Base-by-base conservation (phyloP, 2,888 invertebrate species). In the Ernsta delagoae region DNA sequence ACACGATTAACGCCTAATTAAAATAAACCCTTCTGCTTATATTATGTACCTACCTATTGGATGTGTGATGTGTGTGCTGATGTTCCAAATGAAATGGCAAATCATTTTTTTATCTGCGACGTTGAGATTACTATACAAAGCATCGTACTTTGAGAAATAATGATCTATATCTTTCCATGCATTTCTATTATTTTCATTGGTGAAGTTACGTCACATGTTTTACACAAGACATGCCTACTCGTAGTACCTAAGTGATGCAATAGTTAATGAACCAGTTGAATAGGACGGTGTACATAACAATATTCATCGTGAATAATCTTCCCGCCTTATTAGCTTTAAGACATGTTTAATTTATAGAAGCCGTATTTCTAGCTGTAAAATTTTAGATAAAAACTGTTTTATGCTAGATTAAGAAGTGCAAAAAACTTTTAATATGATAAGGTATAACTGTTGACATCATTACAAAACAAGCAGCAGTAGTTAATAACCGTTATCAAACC, bases 401-500 rank as follows among this genome's bases (percentile, higher is more conserved):
- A 45, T 0, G n/a, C 45, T n/a, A n/a, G n/a, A n/a, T 45, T 5
- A 43, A 3, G 9, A 43, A 3, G 43, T 45, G 45, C n/a, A 45
- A 48, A 48, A 12, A 48, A 24, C 9, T 9, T 54, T 9, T 31
- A 53, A 53, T 24, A 39, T n/a, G 4, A 39, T 12, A 48, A 12
- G 48, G 16, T n/a, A n/a, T 48, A 48, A 48, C 48, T 12, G 48
- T 12, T 48, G 16, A 36, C 34, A 34, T 56, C n/a, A n/a, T 36
- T 56, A 56, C 7, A 24, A 48, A 39, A 54, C 31, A 41, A 63
- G 11, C 53, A 24, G 12, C n/a, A 54, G 16, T n/a, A n/a, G n/a
- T n/a, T 50, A 54, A 63, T 63, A 53, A 63, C 12, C 24, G 63
- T 63, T 63, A 63, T 63, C 53, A 62, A 34, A 54, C 53, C 41